Evolutionary conservation across 2,113 vertebrate genomes (phyloP).

Genomic region (Strix aluco): DNA sequence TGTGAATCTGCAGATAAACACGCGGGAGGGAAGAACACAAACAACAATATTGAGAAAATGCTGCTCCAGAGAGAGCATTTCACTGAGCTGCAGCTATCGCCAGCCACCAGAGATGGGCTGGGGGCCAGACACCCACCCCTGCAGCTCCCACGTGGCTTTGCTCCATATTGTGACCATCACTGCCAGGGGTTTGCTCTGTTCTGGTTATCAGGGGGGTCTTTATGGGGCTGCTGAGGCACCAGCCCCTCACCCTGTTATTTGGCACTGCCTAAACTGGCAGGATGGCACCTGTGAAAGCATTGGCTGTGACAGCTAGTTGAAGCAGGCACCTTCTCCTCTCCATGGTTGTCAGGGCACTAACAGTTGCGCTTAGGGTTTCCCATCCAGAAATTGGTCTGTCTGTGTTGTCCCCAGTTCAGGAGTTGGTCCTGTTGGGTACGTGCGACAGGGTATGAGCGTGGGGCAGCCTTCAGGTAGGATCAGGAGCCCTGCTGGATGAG

Average conservation of each 20-base stretch:
- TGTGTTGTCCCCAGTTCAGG: not conserved
- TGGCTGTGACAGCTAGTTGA: not conserved
- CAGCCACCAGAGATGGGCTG: not conserved
- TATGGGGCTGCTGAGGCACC: not conserved
- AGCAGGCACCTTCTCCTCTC: not conserved
- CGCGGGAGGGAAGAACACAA: not conserved
- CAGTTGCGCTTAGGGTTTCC: not conserved
- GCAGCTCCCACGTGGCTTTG: fast-evolving
- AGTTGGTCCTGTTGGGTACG: not conserved
- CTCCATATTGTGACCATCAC: fast-evolving
- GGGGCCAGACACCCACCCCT: not conserved
- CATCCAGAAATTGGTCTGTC: not conserved
- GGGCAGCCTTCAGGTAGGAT: not conserved
- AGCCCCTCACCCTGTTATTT: not conserved
- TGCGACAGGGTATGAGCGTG: not conserved
- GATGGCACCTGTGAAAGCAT: fast-evolving
- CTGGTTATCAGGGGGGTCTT: not conserved
- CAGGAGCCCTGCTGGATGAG: not conserved
- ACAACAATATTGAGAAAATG: not conserved
- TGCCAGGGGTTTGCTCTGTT: not conserved
- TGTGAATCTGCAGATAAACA: constrained; percentile 56
- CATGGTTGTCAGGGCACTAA: fast-evolving
- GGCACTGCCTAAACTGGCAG: not conserved
- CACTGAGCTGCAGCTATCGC: not conserved
- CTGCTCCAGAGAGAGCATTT: not conserved